Percentiles rank a stretch among this genome's conserved stretches.
These are phyloP conservation scores for Seira ritae DNA, from an alignment of 2,888 invertebrate species.

Conservation along the genomic window DNA sequence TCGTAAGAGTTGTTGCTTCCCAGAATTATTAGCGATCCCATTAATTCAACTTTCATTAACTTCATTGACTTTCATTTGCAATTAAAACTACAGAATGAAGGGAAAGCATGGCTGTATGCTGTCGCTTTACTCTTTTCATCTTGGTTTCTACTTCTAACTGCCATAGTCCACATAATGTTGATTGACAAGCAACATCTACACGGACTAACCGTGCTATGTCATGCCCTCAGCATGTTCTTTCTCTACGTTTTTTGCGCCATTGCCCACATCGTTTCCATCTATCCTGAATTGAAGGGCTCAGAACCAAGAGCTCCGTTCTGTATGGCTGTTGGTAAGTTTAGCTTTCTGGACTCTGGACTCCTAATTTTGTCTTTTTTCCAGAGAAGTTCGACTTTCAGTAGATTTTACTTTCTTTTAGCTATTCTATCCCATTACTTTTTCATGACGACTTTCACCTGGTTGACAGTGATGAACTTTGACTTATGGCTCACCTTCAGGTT, in stretches of 20 bases:
- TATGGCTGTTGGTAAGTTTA: slow-evolving; percentile 47
- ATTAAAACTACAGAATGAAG: neutral
- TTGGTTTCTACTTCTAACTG: slow-evolving; percentile 53
- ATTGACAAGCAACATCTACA: slow-evolving; percentile 64
- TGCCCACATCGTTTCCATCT: slow-evolving; percentile 47
- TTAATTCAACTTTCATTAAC: slow-evolving; percentile 5
- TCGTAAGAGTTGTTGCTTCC: neutral
- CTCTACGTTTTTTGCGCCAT: slow-evolving; percentile 54
- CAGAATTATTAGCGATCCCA: neutral
- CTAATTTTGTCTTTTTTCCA: too few species aligned
- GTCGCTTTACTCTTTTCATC: slow-evolving; percentile 9
- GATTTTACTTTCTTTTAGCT: slow-evolving; percentile 49
- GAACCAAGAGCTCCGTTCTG: slow-evolving; percentile 28
- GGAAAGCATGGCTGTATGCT: slow-evolving; percentile 35
- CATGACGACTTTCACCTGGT: slow-evolving; percentile 62
- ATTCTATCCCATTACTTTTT: slow-evolving; percentile 61
- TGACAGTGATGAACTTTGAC: slow-evolving; percentile 63
- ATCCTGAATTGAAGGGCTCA: slow-evolving; percentile 20
- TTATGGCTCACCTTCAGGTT: slow-evolving; percentile 65
- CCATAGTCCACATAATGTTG: slow-evolving; percentile 45
- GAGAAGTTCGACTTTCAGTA: too few species aligned
- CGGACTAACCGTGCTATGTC: slow-evolving; percentile 59
- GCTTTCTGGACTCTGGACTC: too few species aligned
- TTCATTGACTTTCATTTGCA: neutral
- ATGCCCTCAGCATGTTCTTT: slow-evolving; percentile 59